phyloP scores from a whole-genome alignment of 2,888 invertebrate genomes.

The Drosophila parthenogenetica region DNA sequence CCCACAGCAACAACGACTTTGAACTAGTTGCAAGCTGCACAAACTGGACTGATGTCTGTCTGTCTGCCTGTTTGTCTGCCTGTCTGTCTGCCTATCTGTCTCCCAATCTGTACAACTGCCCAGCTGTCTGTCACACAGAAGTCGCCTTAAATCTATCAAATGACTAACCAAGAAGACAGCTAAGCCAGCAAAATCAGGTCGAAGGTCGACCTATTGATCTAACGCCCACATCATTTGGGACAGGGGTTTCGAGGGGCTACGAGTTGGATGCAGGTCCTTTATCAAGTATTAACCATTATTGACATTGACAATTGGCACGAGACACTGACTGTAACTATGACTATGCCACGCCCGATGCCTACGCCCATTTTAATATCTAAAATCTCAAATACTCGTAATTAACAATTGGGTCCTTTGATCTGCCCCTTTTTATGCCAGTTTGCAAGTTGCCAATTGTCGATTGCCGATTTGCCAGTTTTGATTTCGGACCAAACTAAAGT shows the following conservation, averaged over 20 bases:
- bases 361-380: constrained; percentile 23
- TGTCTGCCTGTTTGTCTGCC: constrained; percentile 13
- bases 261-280: constrained; percentile 24
- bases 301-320: constrained; percentile 78
- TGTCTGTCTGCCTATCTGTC: constrained; percentile 7
- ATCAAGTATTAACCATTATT: constrained; percentile 77
- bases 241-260: not conserved
- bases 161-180: constrained; percentile 68
- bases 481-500: not conserved
- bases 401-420: constrained; percentile 63
- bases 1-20: constrained; percentile 57
- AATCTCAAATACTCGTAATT: constrained; percentile 39
- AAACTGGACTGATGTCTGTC: constrained; percentile 16
- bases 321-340: not conserved
- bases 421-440: constrained; percentile 1
- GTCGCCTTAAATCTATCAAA: constrained; percentile 74
- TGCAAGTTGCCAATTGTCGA: constrained; percentile 8
- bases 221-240: constrained; percentile 56
- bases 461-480: constrained; percentile 5
- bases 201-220: constrained; percentile 78
- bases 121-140: constrained; percentile 38
- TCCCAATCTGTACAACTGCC: constrained; percentile 18
- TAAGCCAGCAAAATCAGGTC: constrained; percentile 46
- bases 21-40: constrained; percentile 67
- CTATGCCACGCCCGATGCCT: constrained; percentile 36